A percentile compares a stretch with the other conserved stretches of the same genome.
These are phyloP conservation scores for Eudyptes chrysolophus DNA, from an alignment of 2,113 vertebrate species.

Conservation along the genomic window DNA sequence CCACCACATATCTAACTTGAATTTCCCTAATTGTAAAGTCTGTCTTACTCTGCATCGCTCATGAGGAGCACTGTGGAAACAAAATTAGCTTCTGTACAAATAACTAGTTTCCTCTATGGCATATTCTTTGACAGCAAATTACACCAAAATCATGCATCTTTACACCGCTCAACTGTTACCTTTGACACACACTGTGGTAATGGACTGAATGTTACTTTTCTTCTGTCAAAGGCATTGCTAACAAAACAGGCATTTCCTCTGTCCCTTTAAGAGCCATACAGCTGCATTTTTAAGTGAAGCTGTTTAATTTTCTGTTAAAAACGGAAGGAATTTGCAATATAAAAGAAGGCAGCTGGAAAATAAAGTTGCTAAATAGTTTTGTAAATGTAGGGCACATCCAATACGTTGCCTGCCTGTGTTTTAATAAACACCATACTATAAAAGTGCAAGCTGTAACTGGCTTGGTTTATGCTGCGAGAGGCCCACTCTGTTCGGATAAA, in stretches of 20 bases:
- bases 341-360: neutral
- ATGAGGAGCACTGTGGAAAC: neutral
- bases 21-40: neutral
- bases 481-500: neutral
- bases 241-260: neutral
- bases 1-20: neutral
- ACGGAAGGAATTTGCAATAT: neutral
- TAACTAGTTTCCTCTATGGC: neutral
- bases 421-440: neutral
- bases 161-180: neutral
- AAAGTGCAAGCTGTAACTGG: neutral
- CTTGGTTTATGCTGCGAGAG: neutral
- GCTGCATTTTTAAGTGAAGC: neutral
- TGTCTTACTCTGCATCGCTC: neutral
- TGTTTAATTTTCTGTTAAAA: neutral
- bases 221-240: neutral
- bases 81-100: neutral
- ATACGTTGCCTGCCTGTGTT: neutral
- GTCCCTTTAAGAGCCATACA: neutral
- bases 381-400: neutral
- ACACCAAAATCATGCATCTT: neutral
- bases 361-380: neutral
- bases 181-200: neutral
- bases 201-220: neutral
- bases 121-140: neutral